A percentile compares a stretch with the other conserved stretches of the same genome.
phyloP scores from a whole-genome alignment of 92 coral and sea anemone genomes.

The Epizoanthus stellaris region DNA sequence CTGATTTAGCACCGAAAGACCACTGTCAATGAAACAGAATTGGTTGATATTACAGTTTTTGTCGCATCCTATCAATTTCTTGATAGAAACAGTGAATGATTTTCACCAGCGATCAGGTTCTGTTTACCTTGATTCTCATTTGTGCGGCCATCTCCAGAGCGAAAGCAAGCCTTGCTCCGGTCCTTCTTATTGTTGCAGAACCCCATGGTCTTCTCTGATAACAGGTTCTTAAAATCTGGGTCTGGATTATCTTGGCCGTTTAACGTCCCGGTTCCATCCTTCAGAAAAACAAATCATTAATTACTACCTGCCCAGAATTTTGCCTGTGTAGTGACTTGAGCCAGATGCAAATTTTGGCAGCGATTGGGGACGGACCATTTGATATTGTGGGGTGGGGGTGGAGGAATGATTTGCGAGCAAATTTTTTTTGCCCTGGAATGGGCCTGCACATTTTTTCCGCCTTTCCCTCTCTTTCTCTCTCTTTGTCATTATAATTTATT shows the following conservation, averaged over 20 bases:
- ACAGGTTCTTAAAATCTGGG: slow-evolving; percentile 1
- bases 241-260: slow-evolving; percentile 22
- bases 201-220: slow-evolving; percentile 2
- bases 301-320: not conserved
- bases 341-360: too few relatives aligned
- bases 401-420: too few relatives aligned
- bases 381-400: too few relatives aligned
- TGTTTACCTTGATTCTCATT: slow-evolving; percentile 67
- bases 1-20: too few relatives aligned
- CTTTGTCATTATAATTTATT: too few relatives aligned
- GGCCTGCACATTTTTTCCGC: too few relatives aligned
- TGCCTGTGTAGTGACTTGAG: too few relatives aligned
- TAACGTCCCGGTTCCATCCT: slow-evolving; percentile 34
- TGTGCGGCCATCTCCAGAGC: slow-evolving; percentile 70
- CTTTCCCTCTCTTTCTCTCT: too few relatives aligned
- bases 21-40: too few relatives aligned
- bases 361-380: too few relatives aligned
- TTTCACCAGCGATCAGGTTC: not conserved
- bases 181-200: slow-evolving; percentile 34
- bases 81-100: not conserved
- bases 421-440: too few relatives aligned
- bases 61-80: not conserved
- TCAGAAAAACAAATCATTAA: not conserved
- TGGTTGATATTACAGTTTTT: too few relatives aligned
- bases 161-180: slow-evolving; percentile 49